A percentile compares a stretch with the other conserved stretches of the same genome.
These are phyloP conservation scores for Lycopodina hypogea DNA, from an alignment of 37 sponge, comb jelly and placozoan genomes.

Conservation along the genomic window DNA sequence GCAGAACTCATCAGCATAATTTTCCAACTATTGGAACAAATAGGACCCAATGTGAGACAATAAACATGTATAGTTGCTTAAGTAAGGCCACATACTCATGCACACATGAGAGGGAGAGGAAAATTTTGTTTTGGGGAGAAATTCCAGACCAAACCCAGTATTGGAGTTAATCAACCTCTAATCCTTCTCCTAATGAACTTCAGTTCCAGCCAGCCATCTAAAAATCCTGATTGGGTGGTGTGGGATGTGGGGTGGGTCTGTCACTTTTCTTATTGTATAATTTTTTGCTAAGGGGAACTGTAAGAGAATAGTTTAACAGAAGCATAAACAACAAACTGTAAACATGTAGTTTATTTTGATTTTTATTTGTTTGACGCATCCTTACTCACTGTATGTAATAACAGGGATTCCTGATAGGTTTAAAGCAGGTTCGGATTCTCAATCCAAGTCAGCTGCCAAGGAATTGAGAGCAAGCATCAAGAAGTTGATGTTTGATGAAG, in stretches of 20 bases:
- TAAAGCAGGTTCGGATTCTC: neutral
- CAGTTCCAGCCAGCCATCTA: too few species aligned
- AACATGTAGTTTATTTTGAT: neutral
- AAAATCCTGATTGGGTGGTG: too few species aligned
- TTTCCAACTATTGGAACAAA: neutral
- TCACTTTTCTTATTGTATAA: too few species aligned
- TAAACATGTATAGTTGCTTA: neutral
- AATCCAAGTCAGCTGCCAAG: conserved; percentile 3
- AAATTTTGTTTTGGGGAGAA: too few species aligned
- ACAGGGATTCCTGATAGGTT: neutral
- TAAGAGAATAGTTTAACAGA: too few species aligned
- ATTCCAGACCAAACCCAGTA: too few species aligned
- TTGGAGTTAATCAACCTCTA: too few species aligned
- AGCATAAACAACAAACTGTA: neutral
- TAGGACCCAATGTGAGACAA: neutral
- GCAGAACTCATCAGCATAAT: neutral
- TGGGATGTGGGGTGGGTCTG: too few species aligned
- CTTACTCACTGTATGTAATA: neutral
- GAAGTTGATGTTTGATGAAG: conserved; percentile 43
- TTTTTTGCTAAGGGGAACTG: too few species aligned
- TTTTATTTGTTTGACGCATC: too few species aligned
- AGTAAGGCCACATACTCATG: neutral
- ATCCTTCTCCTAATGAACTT: too few species aligned
- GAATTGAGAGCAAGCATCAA: conserved; percentile 50
- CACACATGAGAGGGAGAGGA: too few species aligned